These are phyloP conservation scores for Agrochola circellaris DNA, from an alignment of 2,888 invertebrate species.

Conservation along the genomic window DNA sequence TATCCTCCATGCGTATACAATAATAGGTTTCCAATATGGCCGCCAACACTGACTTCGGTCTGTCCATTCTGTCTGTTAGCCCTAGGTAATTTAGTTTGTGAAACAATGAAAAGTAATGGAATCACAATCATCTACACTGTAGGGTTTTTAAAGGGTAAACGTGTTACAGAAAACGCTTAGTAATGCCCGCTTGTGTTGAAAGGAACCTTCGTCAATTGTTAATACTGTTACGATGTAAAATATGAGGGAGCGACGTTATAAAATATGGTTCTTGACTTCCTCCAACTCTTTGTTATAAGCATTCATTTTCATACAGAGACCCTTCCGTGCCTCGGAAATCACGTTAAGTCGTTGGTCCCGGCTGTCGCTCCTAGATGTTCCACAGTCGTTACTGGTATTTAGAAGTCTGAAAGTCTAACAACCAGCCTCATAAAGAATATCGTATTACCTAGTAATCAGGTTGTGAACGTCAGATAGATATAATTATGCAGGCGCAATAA, in stretches of 20 bases:
- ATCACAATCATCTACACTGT: conserved; percentile 33
- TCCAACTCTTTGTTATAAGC: background rate
- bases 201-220: conserved; percentile 45
- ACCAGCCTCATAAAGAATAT: background rate
- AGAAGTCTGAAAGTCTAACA: background rate
- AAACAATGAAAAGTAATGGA: conserved; percentile 57
- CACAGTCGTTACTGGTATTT: background rate
- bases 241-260: background rate
- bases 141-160: conserved; percentile 58
- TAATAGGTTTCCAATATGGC: conserved; percentile 39
- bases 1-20: conserved; percentile 1
- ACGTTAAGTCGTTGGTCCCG: no score
- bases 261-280: conserved; percentile 25
- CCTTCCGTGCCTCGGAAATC: no score
- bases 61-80: conserved; percentile 45
- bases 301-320: background rate
- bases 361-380: background rate
- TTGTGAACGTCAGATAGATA: background rate
- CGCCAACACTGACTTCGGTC: conserved; percentile 12
- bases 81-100: conserved; percentile 47
- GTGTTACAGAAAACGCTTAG: conserved; percentile 54
- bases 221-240: background rate
- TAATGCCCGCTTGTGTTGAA: conserved; percentile 41
- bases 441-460: background rate
- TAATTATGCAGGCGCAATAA: no score